Conservation (phyloP, 92 coral and sea anemone genomes). For the Phenganax marumi region DNA sequence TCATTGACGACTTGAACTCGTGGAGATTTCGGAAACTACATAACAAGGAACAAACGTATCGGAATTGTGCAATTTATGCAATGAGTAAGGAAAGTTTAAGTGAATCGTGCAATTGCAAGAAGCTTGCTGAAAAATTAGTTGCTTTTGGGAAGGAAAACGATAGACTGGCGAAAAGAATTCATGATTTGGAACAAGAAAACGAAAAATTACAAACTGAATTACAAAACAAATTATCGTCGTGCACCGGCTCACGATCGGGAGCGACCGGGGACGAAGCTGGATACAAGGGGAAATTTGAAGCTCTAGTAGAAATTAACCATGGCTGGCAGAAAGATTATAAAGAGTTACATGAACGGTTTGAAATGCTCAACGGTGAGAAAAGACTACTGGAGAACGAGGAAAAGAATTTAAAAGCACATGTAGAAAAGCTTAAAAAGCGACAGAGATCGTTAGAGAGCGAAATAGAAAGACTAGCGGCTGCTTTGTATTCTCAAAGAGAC, state of each 20-base stretch:
- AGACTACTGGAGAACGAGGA: conserved; percentile 64
- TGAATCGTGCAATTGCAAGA: conserved; percentile 25
- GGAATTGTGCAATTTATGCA: not conserved
- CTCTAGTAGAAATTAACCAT: conserved; percentile 65
- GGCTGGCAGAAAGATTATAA: conserved; percentile 87
- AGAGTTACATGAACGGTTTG: conserved; percentile 59
- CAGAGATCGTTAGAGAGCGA: conserved; percentile 83
- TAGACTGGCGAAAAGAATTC: conserved; percentile 6
- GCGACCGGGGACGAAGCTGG: conserved; percentile 24
- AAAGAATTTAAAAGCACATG: conserved; percentile 58
- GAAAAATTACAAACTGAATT: not conserved
- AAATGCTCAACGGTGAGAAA: conserved; percentile 63
- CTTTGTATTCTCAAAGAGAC: conserved; percentile 37
- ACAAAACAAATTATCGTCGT: not conserved
- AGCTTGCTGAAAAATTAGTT: conserved; percentile 13
- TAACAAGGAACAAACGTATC: not conserved
- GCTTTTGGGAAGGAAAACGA: conserved; percentile 10
- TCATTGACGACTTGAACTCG: conserved; percentile 20
- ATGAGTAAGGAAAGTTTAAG: conserved; percentile 30
- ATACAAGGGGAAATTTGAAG: not conserved
- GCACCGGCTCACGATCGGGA: conserved; percentile 6
- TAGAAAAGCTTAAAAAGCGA: conserved; percentile 71
- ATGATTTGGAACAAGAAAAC: conserved; percentile 11
- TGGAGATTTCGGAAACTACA: conserved; percentile 12
- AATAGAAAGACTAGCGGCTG: conserved; percentile 71